Evolutionary conservation across 1,140 invertebrate genomes (phyloP).

Genomic region (Sinonovacula constricta): DNA sequence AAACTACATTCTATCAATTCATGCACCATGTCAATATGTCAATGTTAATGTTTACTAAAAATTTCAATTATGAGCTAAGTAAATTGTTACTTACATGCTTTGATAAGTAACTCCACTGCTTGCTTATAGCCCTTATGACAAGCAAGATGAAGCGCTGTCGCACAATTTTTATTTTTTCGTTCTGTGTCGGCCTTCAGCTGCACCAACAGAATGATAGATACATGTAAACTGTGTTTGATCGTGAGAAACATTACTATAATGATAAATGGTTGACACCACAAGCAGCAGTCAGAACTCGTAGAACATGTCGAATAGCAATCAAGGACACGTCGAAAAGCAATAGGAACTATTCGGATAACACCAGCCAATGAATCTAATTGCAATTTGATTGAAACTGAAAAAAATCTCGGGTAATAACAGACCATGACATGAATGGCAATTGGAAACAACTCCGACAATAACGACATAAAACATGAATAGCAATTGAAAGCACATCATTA

Average conservation of each 20-base stretch:
- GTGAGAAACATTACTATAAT: neutral
- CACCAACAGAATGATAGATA: neutral
- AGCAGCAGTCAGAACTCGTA: neutral
- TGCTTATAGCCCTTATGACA: slow-evolving; percentile 38
- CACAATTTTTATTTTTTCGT: neutral
- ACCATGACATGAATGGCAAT: no score
- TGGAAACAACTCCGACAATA: no score
- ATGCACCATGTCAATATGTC: neutral
- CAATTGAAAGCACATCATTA: no score
- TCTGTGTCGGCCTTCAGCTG: slow-evolving; percentile 20
- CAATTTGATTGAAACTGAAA: no score
- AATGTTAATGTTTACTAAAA: neutral
- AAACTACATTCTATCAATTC: neutral
- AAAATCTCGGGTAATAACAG: no score
- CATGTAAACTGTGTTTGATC: no score
- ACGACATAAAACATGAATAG: no score
- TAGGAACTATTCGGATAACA: no score
- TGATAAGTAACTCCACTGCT: slow-evolving; percentile 24
- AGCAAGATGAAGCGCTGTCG: slow-evolving; percentile 45
- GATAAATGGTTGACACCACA: neutral
- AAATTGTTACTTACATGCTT: slow-evolving; percentile 27
- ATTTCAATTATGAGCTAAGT: neutral
- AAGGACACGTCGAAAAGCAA: neutral
- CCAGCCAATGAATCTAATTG: no score
- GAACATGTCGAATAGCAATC: neutral